Base-by-base conservation (phyloP, 2,113 vertebrate species). In the Dendrocopos noguchii region DNA sequence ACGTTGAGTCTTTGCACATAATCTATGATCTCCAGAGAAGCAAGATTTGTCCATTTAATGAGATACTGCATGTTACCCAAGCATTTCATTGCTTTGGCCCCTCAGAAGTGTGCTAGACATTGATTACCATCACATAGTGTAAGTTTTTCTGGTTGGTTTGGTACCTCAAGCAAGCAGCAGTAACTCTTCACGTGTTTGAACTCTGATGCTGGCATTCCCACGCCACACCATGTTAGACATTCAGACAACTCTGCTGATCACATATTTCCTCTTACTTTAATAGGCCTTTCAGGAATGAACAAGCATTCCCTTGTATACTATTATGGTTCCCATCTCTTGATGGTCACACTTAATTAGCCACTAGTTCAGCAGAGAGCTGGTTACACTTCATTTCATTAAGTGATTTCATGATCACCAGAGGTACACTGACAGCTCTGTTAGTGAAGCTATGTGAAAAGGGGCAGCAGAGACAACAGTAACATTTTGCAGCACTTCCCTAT, bases 381-480 rank as follows among this genome's bases (percentile, higher is more conserved):
- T 94, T 95, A 91, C 95, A 96, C 92, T 96, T 95, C 95, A 96
- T 96, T 96, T 95, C 93, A 75, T 94, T 95, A 96, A 96, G 89
- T 93, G 92, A 94, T 95, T 95, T 96, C 94, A 82, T 87, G 87
- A 96, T 93, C 87, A 87, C 89, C 87, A 93, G 94, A 91, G 87
- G 91, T 93, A 91, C 91, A 89, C 94, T 95, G 92, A 95, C 95
- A 94, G 91, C 94, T 89, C 92, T 94, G 87, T 95, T 92, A 89
- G 87, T 75, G 87, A 79, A 94, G 67, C 72, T 73, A 8, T 91
- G 67, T 77, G 72, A 71, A 82, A 88, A 91, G 67, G 46, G 63
- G 84, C 88, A 92, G 67, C 71, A 74, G 81, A 93, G 89, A 92
- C 94, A 96, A 77, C 87, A 82, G 83, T 10, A 82, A 95, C 78